Evolutionary conservation across 1,140 invertebrate species (phyloP), one percentile per base, ranked within the genome.

Genomic region (Drosophila cardini): DNA sequence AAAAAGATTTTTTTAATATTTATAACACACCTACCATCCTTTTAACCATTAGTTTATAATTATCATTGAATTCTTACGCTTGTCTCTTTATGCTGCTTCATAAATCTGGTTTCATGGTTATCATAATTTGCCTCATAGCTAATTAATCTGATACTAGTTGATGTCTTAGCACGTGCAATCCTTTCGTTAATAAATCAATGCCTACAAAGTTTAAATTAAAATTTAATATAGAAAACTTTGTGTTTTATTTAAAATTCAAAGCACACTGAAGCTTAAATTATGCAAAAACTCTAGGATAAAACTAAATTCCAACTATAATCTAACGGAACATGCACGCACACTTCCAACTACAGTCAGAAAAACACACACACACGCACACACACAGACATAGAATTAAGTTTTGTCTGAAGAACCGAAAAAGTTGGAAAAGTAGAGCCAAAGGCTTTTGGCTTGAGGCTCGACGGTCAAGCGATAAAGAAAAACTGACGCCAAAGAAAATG

Each of bases 381-480:
- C 4, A 21, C 43, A 34, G 16, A 45, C 34, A 26, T 9, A 16
- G 34, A 45, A 40, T 56, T 70, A 26, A 70, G 56, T 58, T 53
- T 30, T 72, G 30, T 10, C 32, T 18, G 10, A 16, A 56, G 70
- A 67, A 38, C 40, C 38, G 16, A 74, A 61, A 26, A 56, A 58
- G 63, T 71, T 62, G 7, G 40, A 11, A 38, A 55, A 48, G 42
- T 38, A n/a, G 21, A 16, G 50, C 48, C 38, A 43, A 36, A 56
- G 43, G 46, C 38, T 36, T 16, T 32, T 30, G 63, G 48, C 71
- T 69, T 42, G 50, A 78, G 74, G 75, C 82, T 81, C 78, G 70
- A 72, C 67, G 58, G 81, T 63, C 74, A 55, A 65, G 68, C 68
- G 82, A 86, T 86, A 86, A 73, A 76, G 46, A 72, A 71, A 78